Percentiles rank a stretch among this genome's conserved stretches.
Evolutionary conservation across 1,140 invertebrate species (phyloP).

Genomic region (Micrasema longulum): DNA sequence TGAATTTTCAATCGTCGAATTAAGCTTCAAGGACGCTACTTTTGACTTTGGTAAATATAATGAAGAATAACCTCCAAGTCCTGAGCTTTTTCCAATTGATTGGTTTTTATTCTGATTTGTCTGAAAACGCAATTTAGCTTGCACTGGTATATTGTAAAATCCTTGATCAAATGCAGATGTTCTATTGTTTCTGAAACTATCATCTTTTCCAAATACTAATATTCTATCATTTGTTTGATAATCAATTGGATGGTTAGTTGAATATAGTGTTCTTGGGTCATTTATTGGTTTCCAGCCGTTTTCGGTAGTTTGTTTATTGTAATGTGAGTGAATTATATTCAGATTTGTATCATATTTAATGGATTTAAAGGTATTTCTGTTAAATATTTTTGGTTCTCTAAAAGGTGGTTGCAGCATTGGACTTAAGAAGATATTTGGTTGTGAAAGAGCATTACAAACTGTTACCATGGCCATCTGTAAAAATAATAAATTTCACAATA

Average conservation of each 20-base stretch:
- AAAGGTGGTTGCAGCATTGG: not conserved
- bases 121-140: not conserved
- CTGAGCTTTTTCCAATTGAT: not conserved
- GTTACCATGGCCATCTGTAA: not conserved
- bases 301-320: not conserved
- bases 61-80: not conserved
- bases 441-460: not conserved
- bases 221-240: constrained; percentile 5
- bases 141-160: not conserved
- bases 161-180: too few species aligned
- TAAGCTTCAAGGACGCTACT: not conserved
- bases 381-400: constrained; percentile 9
- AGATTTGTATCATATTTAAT: not conserved
- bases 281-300: constrained; percentile 12
- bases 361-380: not conserved
- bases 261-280: constrained; percentile 9
- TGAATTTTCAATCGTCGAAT: too few species aligned
- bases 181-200: not conserved
- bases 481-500: not conserved
- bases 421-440: constrained; percentile 4
- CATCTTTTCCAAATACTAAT: not conserved
- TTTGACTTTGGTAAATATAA: not conserved
- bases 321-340: not conserved
- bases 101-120: not conserved
- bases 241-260: not conserved